Percentiles rank a stretch among this genome's conserved stretches.
These are phyloP conservation scores for Himalopsyche phryganea DNA, from an alignment of 1,140 invertebrate genomes.

Conservation along the genomic window DNA sequence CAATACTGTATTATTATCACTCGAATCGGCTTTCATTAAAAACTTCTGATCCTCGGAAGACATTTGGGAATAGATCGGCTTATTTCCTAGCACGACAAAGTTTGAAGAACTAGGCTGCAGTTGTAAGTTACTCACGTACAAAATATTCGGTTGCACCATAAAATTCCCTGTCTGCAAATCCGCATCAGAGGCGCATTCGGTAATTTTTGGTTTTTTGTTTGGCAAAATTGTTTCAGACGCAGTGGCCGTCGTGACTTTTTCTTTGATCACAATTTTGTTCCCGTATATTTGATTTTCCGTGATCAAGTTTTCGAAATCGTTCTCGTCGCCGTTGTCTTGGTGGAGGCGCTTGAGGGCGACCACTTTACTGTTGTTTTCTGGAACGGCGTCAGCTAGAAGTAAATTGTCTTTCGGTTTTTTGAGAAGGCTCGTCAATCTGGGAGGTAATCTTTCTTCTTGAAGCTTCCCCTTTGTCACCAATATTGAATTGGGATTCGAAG, in stretches of 20 bases:
- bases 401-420: conserved; percentile 22
- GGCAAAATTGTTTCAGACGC: conserved; percentile 20
- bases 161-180: conserved; percentile 1
- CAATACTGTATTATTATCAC: neutral
- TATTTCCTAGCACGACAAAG: conserved; percentile 15
- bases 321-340: conserved; percentile 49
- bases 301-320: conserved; percentile 53
- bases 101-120: conserved; percentile 40
- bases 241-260: conserved; percentile 47
- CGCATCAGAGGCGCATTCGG: neutral
- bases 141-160: conserved; percentile 45
- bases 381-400: conserved; percentile 11
- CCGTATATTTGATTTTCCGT: conserved; percentile 55
- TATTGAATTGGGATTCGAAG: conserved; percentile 38
- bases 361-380: conserved; percentile 38
- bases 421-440: neutral
- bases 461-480: conserved; percentile 17
- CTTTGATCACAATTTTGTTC: conserved; percentile 54
- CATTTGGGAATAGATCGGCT: neutral
- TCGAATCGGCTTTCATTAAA: neutral
- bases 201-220: neutral
- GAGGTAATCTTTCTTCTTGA: conserved; percentile 11
- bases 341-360: conserved; percentile 47
- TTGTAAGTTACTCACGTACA: conserved; percentile 48
- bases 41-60: neutral